phyloP scores from a whole-genome alignment of 2,797 vertebrate genomes.

The Sarcoramphus papa region DNA sequence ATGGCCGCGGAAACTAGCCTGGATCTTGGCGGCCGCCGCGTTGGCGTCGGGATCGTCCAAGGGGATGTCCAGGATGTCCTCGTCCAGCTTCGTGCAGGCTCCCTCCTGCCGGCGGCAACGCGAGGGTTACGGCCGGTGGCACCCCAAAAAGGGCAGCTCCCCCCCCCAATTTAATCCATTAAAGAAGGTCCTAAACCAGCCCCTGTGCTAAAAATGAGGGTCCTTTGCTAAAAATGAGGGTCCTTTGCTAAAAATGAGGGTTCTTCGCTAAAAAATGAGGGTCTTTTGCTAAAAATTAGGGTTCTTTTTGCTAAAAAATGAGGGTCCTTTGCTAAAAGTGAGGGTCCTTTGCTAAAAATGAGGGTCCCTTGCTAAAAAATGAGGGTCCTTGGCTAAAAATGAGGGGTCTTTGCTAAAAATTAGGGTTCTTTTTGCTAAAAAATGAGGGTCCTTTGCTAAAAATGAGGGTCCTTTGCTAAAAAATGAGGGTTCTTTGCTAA shows the following conservation, averaged over 20 bases:
- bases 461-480: too few relatives aligned
- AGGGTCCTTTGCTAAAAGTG: too few relatives aligned
- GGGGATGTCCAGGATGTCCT: constrained; percentile 97
- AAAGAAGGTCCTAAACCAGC: not conserved
- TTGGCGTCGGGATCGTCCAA: constrained; percentile 95
- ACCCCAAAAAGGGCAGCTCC: not conserved
- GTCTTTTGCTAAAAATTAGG: too few relatives aligned
- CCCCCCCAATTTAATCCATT: not conserved
- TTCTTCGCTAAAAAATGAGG: too few relatives aligned
- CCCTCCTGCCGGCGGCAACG: constrained; percentile 75
- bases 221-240: not conserved
- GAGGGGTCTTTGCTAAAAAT: too few relatives aligned
- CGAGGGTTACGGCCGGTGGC: not conserved
- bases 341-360: too few relatives aligned
- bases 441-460: too few relatives aligned
- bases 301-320: too few relatives aligned
- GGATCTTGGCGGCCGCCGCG: constrained; percentile 96
- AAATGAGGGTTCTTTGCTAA: too few relatives aligned
- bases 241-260: not conserved
- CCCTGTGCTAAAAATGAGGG: not conserved
- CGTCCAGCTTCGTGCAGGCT: constrained; percentile 88
- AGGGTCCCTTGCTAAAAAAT: not conserved
- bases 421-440: too few relatives aligned
- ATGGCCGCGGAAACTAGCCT: constrained; percentile 97
- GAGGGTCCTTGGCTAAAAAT: too few relatives aligned